Conservation (phyloP, 2,797 vertebrate genomes). For the Eulemur albifrons region DNA sequence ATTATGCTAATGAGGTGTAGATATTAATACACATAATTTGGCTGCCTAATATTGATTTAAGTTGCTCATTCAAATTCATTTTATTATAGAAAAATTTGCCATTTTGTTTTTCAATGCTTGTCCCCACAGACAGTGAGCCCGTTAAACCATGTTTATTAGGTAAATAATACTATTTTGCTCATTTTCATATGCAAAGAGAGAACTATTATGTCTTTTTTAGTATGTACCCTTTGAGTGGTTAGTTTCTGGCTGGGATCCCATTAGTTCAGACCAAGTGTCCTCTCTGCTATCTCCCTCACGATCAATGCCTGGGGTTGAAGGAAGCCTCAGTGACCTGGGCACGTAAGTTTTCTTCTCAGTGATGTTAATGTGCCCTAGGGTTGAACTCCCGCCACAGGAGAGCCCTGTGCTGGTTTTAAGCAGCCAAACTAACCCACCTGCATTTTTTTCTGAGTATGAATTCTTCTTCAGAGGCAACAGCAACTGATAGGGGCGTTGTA, state of each 20-base stretch:
- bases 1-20: constrained; percentile 67
- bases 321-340: background rate
- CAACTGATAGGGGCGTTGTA: background rate
- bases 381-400: background rate
- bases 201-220: background rate
- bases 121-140: background rate
- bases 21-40: constrained; percentile 75
- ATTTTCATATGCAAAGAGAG: background rate
- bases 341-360: background rate
- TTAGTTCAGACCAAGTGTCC: background rate
- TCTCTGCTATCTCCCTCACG: background rate
- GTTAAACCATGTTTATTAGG: constrained; percentile 52
- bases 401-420: background rate
- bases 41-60: constrained; percentile 75
- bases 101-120: constrained; percentile 52
- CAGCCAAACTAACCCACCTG: background rate
- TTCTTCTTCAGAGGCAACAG: background rate
- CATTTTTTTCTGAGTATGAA: background rate
- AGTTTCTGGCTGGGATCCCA: background rate
- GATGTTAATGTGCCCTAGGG: background rate
- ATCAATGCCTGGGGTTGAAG: constrained; percentile 1
- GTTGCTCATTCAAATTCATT: constrained; percentile 73
- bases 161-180: constrained; percentile 51
- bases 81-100: constrained; percentile 65
- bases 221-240: background rate